phyloP scores from a whole-genome alignment of 2,797 vertebrate species.

The Sebastiscus tertius region DNA sequence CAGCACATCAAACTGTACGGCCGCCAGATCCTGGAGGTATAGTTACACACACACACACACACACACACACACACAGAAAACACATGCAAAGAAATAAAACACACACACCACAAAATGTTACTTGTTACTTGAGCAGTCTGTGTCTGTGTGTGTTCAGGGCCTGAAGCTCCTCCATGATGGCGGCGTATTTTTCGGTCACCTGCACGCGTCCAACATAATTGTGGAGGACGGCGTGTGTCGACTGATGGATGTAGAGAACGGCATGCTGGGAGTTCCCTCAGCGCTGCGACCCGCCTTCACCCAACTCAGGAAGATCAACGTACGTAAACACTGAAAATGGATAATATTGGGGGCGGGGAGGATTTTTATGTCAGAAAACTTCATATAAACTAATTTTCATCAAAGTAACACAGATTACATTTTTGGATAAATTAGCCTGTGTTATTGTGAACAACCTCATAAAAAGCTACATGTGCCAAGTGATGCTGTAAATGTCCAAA shows the following conservation, averaged over 20 bases:
- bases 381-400: neutral
- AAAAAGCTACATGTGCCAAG: neutral
- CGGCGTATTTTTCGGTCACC: slow-evolving; percentile 92
- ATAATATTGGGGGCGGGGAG: too few species aligned
- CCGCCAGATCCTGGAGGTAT: slow-evolving; percentile 95
- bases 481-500: neutral
- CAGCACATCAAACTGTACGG: slow-evolving; percentile 92
- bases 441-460: neutral
- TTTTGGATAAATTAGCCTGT: neutral
- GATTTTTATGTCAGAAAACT: neutral
- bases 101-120: neutral
- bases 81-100: neutral
- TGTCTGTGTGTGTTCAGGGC: slow-evolving; percentile 74
- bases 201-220: slow-evolving; percentile 92
- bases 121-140: neutral
- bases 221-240: slow-evolving; percentile 91
- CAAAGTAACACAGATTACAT: neutral
- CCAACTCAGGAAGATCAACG: slow-evolving; percentile 95
- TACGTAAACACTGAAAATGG: slow-evolving; percentile 68
- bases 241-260: slow-evolving; percentile 93
- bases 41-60: neutral
- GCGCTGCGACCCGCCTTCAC: slow-evolving; percentile 89
- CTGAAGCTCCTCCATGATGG: slow-evolving; percentile 93
- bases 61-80: neutral
- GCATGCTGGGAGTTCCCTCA: slow-evolving; percentile 91